These are phyloP conservation scores for Cetonia aurata DNA, from an alignment of 2,888 invertebrate species.

Conservation along the genomic window DNA sequence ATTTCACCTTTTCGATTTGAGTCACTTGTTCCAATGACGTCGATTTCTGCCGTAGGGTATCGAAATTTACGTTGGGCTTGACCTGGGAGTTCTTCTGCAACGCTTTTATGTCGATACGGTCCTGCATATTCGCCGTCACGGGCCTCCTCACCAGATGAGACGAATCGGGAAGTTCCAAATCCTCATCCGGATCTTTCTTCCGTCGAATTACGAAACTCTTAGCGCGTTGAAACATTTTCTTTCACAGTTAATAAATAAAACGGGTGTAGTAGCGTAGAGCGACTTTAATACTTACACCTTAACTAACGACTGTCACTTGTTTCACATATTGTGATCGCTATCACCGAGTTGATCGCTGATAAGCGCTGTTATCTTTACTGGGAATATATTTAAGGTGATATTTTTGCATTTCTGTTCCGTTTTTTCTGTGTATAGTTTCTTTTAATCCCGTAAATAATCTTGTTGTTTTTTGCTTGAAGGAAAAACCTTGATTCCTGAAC, in stretches of 20 bases:
- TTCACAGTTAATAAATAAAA: not conserved
- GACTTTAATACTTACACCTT: slow-evolving; percentile 22
- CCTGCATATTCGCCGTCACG: slow-evolving; percentile 40
- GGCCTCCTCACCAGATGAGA: slow-evolving; percentile 56
- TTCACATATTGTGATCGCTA: slow-evolving; percentile 5
- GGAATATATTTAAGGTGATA: not conserved
- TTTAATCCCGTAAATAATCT: not conserved
- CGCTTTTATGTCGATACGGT: slow-evolving; percentile 36
- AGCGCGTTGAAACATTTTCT: slow-evolving; percentile 55
- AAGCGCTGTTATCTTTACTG: not conserved
- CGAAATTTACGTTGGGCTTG: slow-evolving; percentile 41
- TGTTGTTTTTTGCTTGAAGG: not conserved
- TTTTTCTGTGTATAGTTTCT: slow-evolving; percentile 21
- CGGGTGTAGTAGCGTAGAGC: not conserved
- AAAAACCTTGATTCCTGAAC: not conserved
- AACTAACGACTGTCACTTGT: slow-evolving; percentile 34
- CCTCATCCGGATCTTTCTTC: slow-evolving; percentile 50
- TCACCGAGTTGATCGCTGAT: slow-evolving; percentile 12
- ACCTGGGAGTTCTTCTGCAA: slow-evolving; percentile 3
- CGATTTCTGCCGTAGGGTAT: slow-evolving; percentile 34
- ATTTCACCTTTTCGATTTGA: not conserved
- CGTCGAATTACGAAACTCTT: slow-evolving; percentile 58
- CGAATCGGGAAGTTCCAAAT: slow-evolving; percentile 56
- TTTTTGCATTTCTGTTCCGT: not conserved
- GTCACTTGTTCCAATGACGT: slow-evolving; percentile 33